Conservation (phyloP, 1,140 invertebrate genomes). For the Drosophila bipectinata region DNA sequence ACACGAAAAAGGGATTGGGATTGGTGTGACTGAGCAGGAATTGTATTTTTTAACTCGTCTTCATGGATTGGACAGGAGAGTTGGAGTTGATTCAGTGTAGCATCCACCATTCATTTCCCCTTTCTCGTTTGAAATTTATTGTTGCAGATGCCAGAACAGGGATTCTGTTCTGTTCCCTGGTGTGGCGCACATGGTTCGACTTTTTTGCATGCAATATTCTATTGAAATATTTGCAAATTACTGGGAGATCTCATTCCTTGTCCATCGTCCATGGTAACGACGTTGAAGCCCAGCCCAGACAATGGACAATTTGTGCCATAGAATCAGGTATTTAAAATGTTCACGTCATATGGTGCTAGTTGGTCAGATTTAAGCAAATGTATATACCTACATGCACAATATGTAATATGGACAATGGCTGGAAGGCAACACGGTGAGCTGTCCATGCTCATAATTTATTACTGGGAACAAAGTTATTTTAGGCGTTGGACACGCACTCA, state of each 20-base stretch:
- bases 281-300: conserved; percentile 48
- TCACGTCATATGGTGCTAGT: conserved; percentile 44
- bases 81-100: conserved; percentile 15
- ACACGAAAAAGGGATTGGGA: conserved; percentile 2
- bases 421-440: conserved; percentile 43
- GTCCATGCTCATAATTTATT: conserved; percentile 75
- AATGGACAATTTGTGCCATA: conserved; percentile 61
- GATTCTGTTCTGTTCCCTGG: conserved; percentile 26
- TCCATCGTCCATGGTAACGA: conserved; percentile 26
- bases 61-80: neutral
- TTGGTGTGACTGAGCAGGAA: conserved; percentile 20
- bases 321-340: conserved; percentile 76
- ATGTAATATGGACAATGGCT: conserved; percentile 8
- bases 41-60: conserved; percentile 43
- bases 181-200: conserved; percentile 67
- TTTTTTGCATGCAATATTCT: conserved; percentile 61
- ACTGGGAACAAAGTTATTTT: conserved; percentile 65
- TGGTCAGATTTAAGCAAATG: conserved; percentile 43
- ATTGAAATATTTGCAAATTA: conserved; percentile 83
- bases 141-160: conserved; percentile 50
- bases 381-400: neutral
- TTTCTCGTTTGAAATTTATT: conserved; percentile 65
- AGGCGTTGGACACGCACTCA: conserved; percentile 54
- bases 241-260: conserved; percentile 32
- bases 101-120: conserved; percentile 57